Evolutionary conservation across 2,113 vertebrate species (phyloP).

Genomic region (Ranitomeya imitator): DNA sequence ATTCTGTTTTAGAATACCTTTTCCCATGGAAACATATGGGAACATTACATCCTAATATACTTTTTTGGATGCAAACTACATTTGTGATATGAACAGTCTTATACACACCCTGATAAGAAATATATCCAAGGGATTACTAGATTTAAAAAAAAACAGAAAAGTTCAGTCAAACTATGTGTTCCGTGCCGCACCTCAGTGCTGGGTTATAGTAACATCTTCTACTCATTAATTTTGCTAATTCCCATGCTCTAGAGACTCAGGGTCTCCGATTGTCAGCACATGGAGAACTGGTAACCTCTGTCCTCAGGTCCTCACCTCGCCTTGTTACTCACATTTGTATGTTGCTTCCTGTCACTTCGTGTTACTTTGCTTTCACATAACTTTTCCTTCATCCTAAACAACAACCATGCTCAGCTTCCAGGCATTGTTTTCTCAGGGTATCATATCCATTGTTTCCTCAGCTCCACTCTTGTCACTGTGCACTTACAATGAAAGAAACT

Average conservation of each 20-base stretch:
- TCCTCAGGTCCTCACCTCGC: background rate
- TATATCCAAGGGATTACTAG: background rate
- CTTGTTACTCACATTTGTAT: background rate
- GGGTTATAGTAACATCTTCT: background rate
- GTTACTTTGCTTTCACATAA: background rate
- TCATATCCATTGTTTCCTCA: background rate
- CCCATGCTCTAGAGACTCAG: background rate
- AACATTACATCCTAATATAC: too few species aligned
- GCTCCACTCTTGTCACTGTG: background rate
- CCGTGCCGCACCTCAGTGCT: background rate
- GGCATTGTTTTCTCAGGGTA: background rate
- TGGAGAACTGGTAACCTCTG: background rate
- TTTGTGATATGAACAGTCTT: too few species aligned
- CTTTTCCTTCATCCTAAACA: background rate
- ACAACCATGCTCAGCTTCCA: background rate
- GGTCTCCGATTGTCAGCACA: background rate
- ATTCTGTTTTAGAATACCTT: too few species aligned
- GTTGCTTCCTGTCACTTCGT: constrained; percentile 4
- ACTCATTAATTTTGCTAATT: background rate
- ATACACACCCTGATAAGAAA: too few species aligned
- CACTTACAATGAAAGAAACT: background rate
- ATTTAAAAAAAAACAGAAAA: background rate
- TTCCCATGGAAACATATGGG: too few species aligned
- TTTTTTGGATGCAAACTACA: too few species aligned
- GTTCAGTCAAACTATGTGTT: background rate